A percentile compares a stretch with the other conserved stretches of the same genome.
Evolutionary conservation across 37 sponge, comb jelly and placozoan species (phyloP).

Genomic region (Lycopodina hypogea): DNA sequence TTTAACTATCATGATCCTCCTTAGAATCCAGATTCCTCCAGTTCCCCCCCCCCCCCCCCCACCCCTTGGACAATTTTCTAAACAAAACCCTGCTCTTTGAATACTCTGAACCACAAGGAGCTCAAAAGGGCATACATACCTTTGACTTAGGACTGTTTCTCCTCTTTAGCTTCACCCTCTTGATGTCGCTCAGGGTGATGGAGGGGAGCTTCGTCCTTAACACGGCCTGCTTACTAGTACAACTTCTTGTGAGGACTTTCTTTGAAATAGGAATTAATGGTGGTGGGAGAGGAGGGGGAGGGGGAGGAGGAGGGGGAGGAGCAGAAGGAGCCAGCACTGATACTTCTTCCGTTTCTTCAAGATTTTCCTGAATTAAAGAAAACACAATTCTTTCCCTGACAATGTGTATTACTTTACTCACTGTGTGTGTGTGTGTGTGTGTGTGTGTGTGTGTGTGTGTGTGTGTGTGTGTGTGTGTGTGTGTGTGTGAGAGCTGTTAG

Average conservation of each 20-base stretch:
- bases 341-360: not conserved
- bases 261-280: conserved; percentile 8
- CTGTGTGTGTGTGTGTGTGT: too few relatives aligned
- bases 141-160: not conserved
- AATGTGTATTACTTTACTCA: not conserved
- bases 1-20: too few relatives aligned
- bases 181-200: conserved; percentile 44
- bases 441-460: too few relatives aligned
- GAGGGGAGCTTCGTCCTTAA: conserved; percentile 12
- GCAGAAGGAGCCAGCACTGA: conserved; percentile 46
- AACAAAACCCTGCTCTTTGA: too few relatives aligned
- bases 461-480: too few relatives aligned
- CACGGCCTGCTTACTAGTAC: conserved; percentile 3
- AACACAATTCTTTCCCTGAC: not conserved
- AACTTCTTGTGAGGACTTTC: conserved; percentile 27
- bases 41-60: too few relatives aligned
- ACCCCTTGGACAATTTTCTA: too few relatives aligned
- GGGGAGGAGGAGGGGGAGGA: conserved; percentile 74
- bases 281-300: conserved; percentile 63
- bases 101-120: too few relatives aligned
- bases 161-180: conserved; percentile 36
- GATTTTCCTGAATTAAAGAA: not conserved
- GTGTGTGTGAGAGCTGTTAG: too few relatives aligned
- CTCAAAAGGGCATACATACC: too few relatives aligned
- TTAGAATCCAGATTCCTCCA: too few relatives aligned